A percentile compares a stretch with the other conserved stretches of the same genome.
Conservation (phyloP, 1,140 invertebrate species). For the Drosophila tani region DNA sequence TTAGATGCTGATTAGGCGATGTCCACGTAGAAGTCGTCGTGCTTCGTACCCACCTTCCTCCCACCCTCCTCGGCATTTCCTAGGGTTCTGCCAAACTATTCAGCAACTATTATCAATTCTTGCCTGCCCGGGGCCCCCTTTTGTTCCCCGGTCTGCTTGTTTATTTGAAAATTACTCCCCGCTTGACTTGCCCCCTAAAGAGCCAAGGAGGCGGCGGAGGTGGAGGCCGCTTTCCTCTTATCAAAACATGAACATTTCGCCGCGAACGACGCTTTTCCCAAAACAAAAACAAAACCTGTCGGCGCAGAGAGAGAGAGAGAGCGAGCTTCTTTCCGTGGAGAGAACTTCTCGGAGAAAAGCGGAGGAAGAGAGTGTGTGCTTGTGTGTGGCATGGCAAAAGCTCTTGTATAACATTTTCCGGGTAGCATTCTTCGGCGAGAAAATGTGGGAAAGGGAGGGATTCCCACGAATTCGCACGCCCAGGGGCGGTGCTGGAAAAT, state of each 20-base stretch:
- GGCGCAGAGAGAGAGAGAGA: constrained; percentile 45
- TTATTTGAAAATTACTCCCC: constrained; percentile 69
- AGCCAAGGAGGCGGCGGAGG: not conserved
- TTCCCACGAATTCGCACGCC: constrained; percentile 37
- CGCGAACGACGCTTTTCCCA: constrained; percentile 56
- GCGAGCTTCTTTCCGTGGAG: constrained; percentile 30
- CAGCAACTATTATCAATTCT: constrained; percentile 63
- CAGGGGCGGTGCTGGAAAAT: constrained; percentile 30
- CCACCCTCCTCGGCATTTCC: constrained; percentile 19
- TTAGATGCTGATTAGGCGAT: constrained; percentile 69
- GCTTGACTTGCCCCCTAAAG: constrained; percentile 25
- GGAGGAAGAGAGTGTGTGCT: constrained; percentile 3
- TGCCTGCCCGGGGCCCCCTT: constrained; percentile 13
- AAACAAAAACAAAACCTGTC: constrained; percentile 63
- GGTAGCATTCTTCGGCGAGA: constrained; percentile 16
- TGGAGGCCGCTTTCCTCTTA: constrained; percentile 49
- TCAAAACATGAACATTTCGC: constrained; percentile 64
- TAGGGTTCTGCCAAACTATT: constrained; percentile 44
- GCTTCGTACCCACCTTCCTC: not conserved
- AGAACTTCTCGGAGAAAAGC: constrained; percentile 22
- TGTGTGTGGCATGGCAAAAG: constrained; percentile 52
- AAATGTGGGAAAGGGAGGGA: constrained; percentile 19
- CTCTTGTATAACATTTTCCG: constrained; percentile 63
- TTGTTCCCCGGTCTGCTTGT: constrained; percentile 48
- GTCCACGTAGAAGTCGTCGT: constrained; percentile 8